These are phyloP conservation scores for Melopsittacus undulatus DNA, from an alignment of 2,797 vertebrate genomes.

Conservation along the genomic window DNA sequence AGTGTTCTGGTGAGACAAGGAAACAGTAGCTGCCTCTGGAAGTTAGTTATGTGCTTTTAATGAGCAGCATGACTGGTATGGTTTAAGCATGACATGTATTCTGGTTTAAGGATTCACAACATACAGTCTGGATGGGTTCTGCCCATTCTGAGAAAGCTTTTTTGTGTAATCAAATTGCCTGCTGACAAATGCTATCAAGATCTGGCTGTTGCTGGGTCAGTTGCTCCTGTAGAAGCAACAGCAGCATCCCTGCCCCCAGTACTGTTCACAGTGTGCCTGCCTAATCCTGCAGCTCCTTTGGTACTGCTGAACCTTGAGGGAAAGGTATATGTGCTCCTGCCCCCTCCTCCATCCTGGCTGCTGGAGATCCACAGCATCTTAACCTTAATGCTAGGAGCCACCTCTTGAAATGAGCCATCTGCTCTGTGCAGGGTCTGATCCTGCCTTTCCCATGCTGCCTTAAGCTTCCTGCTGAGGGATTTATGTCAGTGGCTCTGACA, in stretches of 20 bases:
- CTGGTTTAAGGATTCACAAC: background rate
- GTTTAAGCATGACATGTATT: too few relatives aligned
- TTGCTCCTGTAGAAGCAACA: background rate
- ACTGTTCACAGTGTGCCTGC: background rate
- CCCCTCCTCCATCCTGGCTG: background rate
- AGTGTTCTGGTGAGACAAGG: background rate
- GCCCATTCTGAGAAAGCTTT: slow-evolving; percentile 9
- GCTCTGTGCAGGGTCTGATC: background rate
- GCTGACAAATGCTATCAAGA: background rate
- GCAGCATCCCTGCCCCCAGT: background rate
- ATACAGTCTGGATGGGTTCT: background rate
- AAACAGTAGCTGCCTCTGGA: background rate
- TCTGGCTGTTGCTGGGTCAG: background rate
- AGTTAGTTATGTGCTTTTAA: background rate
- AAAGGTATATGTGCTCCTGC: background rate
- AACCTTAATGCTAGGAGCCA: background rate
- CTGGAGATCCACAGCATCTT: background rate
- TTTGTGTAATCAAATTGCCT: background rate
- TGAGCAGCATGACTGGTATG: background rate
- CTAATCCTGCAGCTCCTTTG: background rate
- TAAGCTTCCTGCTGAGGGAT: background rate
- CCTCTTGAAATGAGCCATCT: background rate
- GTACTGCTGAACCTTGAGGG: background rate
- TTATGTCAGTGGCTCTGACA: background rate
- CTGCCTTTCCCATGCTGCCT: background rate